Evolutionary conservation across 1,140 invertebrate species (phyloP).

Genomic region (Drosophila kohkoa): DNA sequence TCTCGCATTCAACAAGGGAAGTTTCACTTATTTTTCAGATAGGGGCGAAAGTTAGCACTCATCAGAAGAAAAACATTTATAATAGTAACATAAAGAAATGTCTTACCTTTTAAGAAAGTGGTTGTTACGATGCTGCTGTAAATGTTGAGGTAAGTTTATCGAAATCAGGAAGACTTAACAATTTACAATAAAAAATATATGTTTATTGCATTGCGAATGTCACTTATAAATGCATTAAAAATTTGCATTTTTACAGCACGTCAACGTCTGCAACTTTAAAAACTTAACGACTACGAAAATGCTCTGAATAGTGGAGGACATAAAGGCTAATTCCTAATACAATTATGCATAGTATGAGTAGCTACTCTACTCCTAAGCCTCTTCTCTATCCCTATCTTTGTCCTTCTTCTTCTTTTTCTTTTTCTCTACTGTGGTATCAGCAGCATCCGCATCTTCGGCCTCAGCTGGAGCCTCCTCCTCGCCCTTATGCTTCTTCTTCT

Average conservation of each 20-base stretch:
- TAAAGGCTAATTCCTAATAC: conserved; percentile 50
- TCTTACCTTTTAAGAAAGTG: conserved; percentile 36
- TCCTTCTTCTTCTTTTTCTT: conserved; percentile 92
- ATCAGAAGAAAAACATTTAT: conserved; percentile 41
- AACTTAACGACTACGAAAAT: conserved; percentile 66
- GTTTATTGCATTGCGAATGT: conserved; percentile 82
- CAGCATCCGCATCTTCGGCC: conserved; percentile 76
- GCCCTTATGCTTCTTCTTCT: conserved; percentile 87
- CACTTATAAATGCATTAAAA: conserved; percentile 70
- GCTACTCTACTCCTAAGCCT: conserved; percentile 67
- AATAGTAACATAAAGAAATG: background rate
- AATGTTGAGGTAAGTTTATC: conserved; percentile 21
- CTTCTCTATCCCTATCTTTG: conserved; percentile 87
- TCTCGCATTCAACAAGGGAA: conserved; percentile 55
- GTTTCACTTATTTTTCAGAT: conserved; percentile 56
- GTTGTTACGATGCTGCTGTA: background rate
- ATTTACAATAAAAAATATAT: conserved; percentile 66
- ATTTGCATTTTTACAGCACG: conserved; percentile 47
- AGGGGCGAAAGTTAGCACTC: conserved; percentile 65
- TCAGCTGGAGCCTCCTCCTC: conserved; percentile 85
- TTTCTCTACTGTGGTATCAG: conserved; percentile 85
- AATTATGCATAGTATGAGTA: conserved; percentile 27
- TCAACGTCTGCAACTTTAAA: conserved; percentile 46
- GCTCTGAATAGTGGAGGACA: conserved; percentile 43
- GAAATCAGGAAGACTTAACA: conserved; percentile 1